phyloP scores from a whole-genome alignment of 2,113 vertebrate species.

The Gambusia holbrooki region DNA sequence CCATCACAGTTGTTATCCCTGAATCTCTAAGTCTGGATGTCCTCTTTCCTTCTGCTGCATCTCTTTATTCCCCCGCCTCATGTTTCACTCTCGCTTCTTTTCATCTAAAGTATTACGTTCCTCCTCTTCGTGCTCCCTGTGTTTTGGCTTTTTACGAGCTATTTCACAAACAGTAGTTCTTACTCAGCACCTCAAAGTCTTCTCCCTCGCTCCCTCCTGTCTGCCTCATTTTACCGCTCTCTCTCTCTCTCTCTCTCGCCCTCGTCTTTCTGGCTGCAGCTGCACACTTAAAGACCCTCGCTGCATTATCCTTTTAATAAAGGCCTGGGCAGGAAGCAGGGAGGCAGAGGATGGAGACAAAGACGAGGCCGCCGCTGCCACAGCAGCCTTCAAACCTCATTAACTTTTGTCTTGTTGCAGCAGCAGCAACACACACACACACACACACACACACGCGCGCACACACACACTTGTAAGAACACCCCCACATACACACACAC shows the following conservation, averaged over 20 bases:
- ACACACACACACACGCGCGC: conserved; percentile 12
- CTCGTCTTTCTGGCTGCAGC: conserved; percentile 75
- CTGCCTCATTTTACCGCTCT: conserved; percentile 8
- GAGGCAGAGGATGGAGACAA: conserved; percentile 76
- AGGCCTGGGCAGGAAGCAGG: conserved; percentile 72
- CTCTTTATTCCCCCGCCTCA: neutral
- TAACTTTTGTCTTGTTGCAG: conserved; percentile 81
- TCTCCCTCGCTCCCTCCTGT: conserved; percentile 14
- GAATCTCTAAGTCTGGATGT: conserved; percentile 27
- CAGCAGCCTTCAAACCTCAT: conserved; percentile 81
- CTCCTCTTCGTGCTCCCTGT: conserved; percentile 19
- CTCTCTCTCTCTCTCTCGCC: conserved; percentile 3
- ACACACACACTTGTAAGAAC: conserved; percentile 3
- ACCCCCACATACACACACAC: conserved; percentile 12
- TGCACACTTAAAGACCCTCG: conserved; percentile 80
- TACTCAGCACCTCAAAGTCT: conserved; percentile 22
- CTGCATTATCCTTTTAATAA: conserved; percentile 80
- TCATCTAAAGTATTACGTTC: conserved; percentile 23
- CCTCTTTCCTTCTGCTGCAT: conserved; percentile 7
- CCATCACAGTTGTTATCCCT: conserved; percentile 19
- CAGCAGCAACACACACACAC: conserved; percentile 25
- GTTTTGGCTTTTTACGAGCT: neutral
- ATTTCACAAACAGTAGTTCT: conserved; percentile 16
- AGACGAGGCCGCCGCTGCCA: conserved; percentile 71
- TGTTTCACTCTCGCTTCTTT: conserved; percentile 2